Conservation (phyloP, 2,888 invertebrate species). For the Drosophila percnosoma region DNA sequence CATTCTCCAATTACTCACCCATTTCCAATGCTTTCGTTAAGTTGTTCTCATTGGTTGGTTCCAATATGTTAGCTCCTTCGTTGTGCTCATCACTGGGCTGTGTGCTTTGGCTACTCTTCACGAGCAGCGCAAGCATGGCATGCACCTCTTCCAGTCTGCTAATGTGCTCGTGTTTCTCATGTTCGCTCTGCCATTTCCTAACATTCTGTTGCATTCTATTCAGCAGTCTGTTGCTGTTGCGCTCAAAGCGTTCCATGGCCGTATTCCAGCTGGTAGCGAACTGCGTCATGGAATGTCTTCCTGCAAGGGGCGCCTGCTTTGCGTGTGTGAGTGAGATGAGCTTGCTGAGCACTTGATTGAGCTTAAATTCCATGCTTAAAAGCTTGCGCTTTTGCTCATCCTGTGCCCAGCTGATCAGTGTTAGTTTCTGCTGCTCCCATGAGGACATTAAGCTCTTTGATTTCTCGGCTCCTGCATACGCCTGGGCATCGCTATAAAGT, state of each 20-base stretch:
- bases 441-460: constrained; percentile 1
- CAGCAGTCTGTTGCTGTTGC: constrained; percentile 40
- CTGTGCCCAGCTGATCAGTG: constrained; percentile 84
- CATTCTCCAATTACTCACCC: constrained; percentile 21
- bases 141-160: constrained; percentile 80
- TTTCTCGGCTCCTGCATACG: neutral
- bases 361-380: constrained; percentile 83
- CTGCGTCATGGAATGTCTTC: constrained; percentile 2
- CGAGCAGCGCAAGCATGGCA: constrained; percentile 79
- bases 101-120: constrained; percentile 49
- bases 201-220: constrained; percentile 60
- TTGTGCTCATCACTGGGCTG: constrained; percentile 42
- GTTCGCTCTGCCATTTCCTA: constrained; percentile 25
- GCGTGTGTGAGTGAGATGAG: constrained; percentile 81
- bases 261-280: neutral
- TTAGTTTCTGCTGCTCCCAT: constrained; percentile 85
- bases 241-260: constrained; percentile 10
- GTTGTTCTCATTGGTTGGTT: neutral
- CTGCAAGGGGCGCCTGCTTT: constrained; percentile 26
- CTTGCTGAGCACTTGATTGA: constrained; percentile 84
- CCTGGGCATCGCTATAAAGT: constrained; percentile 27
- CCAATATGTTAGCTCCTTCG: constrained; percentile 12
- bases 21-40: constrained; percentile 16
- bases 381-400: constrained; percentile 79
- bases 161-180: constrained; percentile 46